A percentile compares a stretch with the other conserved stretches of the same genome.
phyloP scores from a whole-genome alignment of 1,140 invertebrate genomes.

The Nymphalis io region DNA sequence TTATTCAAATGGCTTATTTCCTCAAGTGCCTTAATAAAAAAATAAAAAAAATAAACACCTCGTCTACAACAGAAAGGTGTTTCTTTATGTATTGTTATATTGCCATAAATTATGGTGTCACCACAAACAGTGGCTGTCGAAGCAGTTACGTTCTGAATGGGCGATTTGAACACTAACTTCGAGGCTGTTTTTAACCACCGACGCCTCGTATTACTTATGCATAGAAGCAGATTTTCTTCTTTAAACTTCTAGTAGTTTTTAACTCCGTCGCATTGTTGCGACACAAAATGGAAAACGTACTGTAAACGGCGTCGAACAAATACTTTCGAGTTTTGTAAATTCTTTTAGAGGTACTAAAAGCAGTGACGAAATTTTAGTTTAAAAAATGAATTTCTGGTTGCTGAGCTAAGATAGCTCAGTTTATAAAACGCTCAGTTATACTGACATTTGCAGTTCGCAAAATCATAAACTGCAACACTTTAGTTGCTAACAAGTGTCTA shows the following conservation, averaged over 20 bases:
- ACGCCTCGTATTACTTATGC: slow-evolving; percentile 46
- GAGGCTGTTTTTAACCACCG: slow-evolving; percentile 44
- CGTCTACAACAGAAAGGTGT: no score
- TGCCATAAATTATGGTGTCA: slow-evolving; percentile 15
- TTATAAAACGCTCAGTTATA: no score
- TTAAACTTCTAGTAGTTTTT: slow-evolving; percentile 38
- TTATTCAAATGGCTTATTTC: no score
- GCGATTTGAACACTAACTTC: slow-evolving; percentile 49
- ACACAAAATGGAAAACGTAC: slow-evolving; percentile 36
- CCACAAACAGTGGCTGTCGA: slow-evolving; percentile 41
- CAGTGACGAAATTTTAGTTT: neutral
- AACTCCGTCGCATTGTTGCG: slow-evolving; percentile 33
- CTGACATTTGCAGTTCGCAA: no score
- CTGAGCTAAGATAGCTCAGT: neutral
- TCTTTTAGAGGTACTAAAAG: neutral
- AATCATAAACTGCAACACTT: no score
- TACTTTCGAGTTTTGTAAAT: slow-evolving; percentile 30
- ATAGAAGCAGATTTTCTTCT: slow-evolving; percentile 46
- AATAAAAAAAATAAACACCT: no score
- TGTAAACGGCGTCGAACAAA: slow-evolving; percentile 33
- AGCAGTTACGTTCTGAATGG: slow-evolving; percentile 50
- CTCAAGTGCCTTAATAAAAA: no score
- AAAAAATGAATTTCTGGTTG: neutral
- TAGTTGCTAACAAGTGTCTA: no score
- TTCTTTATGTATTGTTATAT: neutral